These are phyloP conservation scores for Phalera bucephala DNA, from an alignment of 2,888 invertebrate genomes.

Conservation along the genomic window DNA sequence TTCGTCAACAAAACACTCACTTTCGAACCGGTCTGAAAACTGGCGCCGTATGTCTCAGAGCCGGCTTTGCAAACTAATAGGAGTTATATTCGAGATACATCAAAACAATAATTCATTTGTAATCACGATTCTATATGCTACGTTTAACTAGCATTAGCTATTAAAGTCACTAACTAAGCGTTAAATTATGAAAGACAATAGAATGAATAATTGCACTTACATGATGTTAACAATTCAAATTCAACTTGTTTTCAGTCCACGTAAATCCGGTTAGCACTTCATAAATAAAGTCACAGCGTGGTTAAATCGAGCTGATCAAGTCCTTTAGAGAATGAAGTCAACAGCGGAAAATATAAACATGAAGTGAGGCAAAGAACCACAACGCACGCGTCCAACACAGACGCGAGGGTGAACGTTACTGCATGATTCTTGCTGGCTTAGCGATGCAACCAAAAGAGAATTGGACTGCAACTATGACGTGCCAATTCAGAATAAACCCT, in stretches of 20 bases:
- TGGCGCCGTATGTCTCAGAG: slow-evolving; percentile 30
- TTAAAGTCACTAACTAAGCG: neutral
- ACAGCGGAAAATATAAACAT: slow-evolving; percentile 31
- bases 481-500: slow-evolving; percentile 16
- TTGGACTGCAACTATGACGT: slow-evolving; percentile 39
- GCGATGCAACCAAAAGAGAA: slow-evolving; percentile 37
- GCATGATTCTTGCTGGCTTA: slow-evolving; percentile 35
- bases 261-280: slow-evolving; percentile 38
- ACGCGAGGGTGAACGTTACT: slow-evolving; percentile 59
- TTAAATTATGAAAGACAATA: slow-evolving; percentile 5
- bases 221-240: slow-evolving; percentile 24
- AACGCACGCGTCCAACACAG: slow-evolving; percentile 52
- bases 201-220: slow-evolving; percentile 28
- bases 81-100: slow-evolving; percentile 13
- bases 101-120: neutral
- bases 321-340: slow-evolving; percentile 28
- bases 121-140: neutral
- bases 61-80: slow-evolving; percentile 17
- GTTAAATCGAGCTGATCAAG: slow-evolving; percentile 20
- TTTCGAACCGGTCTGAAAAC: slow-evolving; percentile 70
- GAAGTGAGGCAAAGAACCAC: slow-evolving; percentile 29
- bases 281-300: slow-evolving; percentile 37
- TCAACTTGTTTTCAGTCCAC: slow-evolving; percentile 20
- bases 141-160: neutral
- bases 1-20: slow-evolving; percentile 65